A percentile compares a stretch with the other conserved stretches of the same genome.
phyloP scores from a whole-genome alignment of 2,113 vertebrate species.

The Oryzias woworae region DNA sequence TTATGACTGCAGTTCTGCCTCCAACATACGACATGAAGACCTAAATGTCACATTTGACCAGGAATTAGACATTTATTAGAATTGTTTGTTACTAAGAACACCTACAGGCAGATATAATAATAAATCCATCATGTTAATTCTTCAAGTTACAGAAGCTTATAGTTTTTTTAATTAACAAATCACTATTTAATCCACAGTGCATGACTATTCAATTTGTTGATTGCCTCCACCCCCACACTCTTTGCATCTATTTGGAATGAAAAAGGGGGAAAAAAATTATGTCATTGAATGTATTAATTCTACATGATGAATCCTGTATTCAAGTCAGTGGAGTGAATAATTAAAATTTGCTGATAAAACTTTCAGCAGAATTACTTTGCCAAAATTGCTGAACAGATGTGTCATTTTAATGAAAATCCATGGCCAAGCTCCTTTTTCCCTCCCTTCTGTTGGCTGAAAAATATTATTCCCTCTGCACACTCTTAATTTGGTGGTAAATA shows the following conservation, averaged over 20 bases:
- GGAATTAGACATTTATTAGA: neutral
- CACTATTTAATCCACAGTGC: slow-evolving; percentile 97
- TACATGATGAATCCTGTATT: slow-evolving; percentile 99
- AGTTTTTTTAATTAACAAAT: slow-evolving; percentile 95
- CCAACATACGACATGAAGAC: too few species aligned
- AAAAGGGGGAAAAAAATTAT: slow-evolving; percentile 77
- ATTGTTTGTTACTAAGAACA: slow-evolving; percentile 28
- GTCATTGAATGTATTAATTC: slow-evolving; percentile 99
- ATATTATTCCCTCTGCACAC: slow-evolving; percentile 98
- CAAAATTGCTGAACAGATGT: slow-evolving; percentile 99
- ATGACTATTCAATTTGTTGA: slow-evolving; percentile 99
- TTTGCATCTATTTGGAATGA: slow-evolving; percentile 59
- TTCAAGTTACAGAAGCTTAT: slow-evolving; percentile 87
- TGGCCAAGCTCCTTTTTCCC: slow-evolving; percentile 91
- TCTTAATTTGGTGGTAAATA: slow-evolving; percentile 99
- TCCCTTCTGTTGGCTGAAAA: slow-evolving; percentile 93
- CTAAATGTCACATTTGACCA: neutral
- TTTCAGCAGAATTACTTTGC: slow-evolving; percentile 99
- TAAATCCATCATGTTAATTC: slow-evolving; percentile 87
- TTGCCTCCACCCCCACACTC: slow-evolving; percentile 75
- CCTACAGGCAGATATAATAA: slow-evolving; percentile 61
- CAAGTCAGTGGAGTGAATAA: slow-evolving; percentile 99
- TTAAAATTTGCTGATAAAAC: slow-evolving; percentile 99
- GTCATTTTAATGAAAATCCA: slow-evolving; percentile 99
- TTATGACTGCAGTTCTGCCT: too few species aligned